Evolutionary conservation across 35 echinoderm and acorn worm species (phyloP).

Genomic region (Chiridota heheva): DNA sequence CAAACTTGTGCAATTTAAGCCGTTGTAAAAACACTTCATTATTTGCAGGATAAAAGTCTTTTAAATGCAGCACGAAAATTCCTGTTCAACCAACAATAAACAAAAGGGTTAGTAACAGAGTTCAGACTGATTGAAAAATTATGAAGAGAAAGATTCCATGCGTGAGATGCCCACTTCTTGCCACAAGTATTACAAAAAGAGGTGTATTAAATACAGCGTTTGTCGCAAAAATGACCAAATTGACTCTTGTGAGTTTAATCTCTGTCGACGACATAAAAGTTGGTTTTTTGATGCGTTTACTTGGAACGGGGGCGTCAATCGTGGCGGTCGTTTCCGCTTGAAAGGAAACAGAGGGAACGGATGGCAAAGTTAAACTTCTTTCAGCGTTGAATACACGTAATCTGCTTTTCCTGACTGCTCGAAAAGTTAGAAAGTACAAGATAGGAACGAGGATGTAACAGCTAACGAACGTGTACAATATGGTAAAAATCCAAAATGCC

Average conservation of each 20-base stretch:
- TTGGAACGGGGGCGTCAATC: not conserved
- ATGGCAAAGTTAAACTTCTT: not conserved
- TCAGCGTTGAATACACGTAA: not conserved
- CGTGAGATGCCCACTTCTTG: not conserved
- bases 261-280: not conserved
- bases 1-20: too few relatives aligned
- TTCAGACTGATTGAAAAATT: constrained; percentile 9
- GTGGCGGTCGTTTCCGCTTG: too few relatives aligned
- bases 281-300: not conserved
- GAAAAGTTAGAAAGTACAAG: constrained; percentile 34
- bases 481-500: constrained; percentile 7
- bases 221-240: constrained; percentile 21
- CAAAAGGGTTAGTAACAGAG: constrained; percentile 20
- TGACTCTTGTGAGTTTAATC: constrained; percentile 29
- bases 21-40: too few relatives aligned
- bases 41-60: too few relatives aligned
- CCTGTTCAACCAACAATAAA: too few relatives aligned
- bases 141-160: constrained; percentile 9
- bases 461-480: constrained; percentile 22
- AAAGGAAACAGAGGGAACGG: not conserved
- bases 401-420: constrained; percentile 13
- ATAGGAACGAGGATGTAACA: constrained; percentile 17
- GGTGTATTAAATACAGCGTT: constrained; percentile 2
- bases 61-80: too few relatives aligned
- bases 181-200: not conserved